Conservation (phyloP, 2,113 vertebrate species). For the Tor tambroides region DNA sequence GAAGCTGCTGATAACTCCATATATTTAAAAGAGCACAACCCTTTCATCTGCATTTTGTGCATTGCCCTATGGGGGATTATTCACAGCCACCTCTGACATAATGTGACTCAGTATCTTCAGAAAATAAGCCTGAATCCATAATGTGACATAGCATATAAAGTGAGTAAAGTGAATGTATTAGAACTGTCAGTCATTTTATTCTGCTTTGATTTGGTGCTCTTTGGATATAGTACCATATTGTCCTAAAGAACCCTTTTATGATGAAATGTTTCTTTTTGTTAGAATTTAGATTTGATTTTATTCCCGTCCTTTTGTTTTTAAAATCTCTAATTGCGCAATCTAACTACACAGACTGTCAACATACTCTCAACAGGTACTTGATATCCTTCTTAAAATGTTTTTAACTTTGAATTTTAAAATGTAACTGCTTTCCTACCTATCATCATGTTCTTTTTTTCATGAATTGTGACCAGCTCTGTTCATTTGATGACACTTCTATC, state of each 20-base stretch:
- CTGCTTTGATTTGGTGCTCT: too few species aligned
- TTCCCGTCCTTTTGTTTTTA: not conserved
- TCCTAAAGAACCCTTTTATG: not conserved
- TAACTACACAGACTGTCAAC: too few species aligned
- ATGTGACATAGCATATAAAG: not conserved
- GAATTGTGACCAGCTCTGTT: too few species aligned
- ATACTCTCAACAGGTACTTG: too few species aligned
- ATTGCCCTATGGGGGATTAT: not conserved
- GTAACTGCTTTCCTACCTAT: too few species aligned
- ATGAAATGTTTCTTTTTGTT: not conserved
- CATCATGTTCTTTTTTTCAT: too few species aligned
- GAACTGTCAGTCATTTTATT: too few species aligned
- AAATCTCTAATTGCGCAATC: too few species aligned
- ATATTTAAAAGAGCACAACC: not conserved
- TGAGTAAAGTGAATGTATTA: too few species aligned
- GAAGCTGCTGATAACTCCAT: not conserved
- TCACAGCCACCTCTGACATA: conserved; percentile 1
- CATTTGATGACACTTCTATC: too few species aligned
- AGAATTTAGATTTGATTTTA: not conserved
- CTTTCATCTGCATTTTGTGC: not conserved
- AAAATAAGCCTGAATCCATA: not conserved
- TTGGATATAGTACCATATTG: not conserved
- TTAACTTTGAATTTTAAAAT: too few species aligned
- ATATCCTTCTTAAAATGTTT: too few species aligned
- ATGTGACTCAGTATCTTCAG: not conserved